phyloP scores from a whole-genome alignment of 1,140 invertebrate species.

The Harlomillsia oculata region DNA sequence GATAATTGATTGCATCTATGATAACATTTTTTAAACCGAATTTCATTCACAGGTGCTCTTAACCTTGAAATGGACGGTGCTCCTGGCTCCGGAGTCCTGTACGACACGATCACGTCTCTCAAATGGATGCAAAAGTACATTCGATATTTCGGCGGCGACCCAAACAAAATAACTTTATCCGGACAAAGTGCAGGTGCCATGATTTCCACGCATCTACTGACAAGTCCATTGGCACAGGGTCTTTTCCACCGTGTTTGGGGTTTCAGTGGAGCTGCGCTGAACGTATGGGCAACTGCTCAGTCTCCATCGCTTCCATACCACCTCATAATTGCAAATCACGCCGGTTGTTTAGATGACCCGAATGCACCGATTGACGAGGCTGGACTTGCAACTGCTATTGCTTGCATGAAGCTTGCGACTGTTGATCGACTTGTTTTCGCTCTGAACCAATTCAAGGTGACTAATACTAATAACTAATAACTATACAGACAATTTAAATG shows the following conservation, averaged over 20 bases:
- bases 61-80: slow-evolving; percentile 7
- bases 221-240: slow-evolving; percentile 2
- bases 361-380: no score
- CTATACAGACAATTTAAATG: neutral
- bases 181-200: slow-evolving; percentile 29
- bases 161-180: slow-evolving; percentile 12
- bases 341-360: neutral
- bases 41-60: slow-evolving; percentile 11
- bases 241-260: slow-evolving; percentile 18
- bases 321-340: neutral
- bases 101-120: slow-evolving; percentile 20
- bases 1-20: no score
- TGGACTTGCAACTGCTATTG: neutral
- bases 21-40: neutral
- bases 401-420: neutral
- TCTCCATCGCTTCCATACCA: neutral
- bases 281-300: neutral
- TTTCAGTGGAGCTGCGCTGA: neutral
- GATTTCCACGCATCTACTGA: slow-evolving; percentile 13
- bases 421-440: neutral
- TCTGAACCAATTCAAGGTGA: neutral
- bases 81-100: slow-evolving; percentile 27
- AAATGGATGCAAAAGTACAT: slow-evolving; percentile 22
- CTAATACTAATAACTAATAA: neutral
- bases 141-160: slow-evolving; percentile 21